These are phyloP conservation scores for Pyrgilauda ruficollis DNA, from an alignment of 2,113 vertebrate genomes.

Conservation along the genomic window DNA sequence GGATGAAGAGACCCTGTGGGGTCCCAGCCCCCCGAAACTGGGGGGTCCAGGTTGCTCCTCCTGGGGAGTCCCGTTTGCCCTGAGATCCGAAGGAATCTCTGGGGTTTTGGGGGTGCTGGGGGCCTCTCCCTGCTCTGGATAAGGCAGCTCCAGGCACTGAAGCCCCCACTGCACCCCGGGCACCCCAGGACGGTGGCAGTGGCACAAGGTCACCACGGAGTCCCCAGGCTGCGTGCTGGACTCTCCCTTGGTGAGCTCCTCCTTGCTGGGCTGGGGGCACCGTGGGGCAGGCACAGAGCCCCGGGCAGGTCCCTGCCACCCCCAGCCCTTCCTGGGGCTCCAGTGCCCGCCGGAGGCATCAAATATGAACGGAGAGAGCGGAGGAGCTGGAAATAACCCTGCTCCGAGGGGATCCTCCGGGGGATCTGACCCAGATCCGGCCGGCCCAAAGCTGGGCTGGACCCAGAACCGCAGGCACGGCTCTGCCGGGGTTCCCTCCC, in stretches of 20 bases:
- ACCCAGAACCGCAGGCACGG: background rate
- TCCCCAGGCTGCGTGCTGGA: accelerated
- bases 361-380: background rate
- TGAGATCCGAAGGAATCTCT: background rate
- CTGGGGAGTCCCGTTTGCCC: background rate
- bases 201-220: background rate
- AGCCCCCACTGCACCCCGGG: background rate
- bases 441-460: background rate
- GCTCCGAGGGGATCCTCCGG: background rate
- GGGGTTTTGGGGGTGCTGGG: background rate
- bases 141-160: background rate
- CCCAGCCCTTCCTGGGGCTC: background rate
- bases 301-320: background rate
- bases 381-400: conserved; percentile 41
- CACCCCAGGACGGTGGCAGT: background rate
- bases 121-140: background rate
- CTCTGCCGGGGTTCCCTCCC: background rate
- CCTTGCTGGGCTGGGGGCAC: accelerated
- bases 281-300: background rate
- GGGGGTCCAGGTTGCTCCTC: background rate
- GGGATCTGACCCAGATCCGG: conserved; percentile 53
- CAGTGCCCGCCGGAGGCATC: background rate
- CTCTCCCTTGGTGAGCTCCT: background rate
- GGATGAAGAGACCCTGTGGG: background rate
- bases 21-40: accelerated